These are phyloP conservation scores for Acanthurus leucopareius DNA, from an alignment of 2,797 vertebrate genomes.

Conservation along the genomic window DNA sequence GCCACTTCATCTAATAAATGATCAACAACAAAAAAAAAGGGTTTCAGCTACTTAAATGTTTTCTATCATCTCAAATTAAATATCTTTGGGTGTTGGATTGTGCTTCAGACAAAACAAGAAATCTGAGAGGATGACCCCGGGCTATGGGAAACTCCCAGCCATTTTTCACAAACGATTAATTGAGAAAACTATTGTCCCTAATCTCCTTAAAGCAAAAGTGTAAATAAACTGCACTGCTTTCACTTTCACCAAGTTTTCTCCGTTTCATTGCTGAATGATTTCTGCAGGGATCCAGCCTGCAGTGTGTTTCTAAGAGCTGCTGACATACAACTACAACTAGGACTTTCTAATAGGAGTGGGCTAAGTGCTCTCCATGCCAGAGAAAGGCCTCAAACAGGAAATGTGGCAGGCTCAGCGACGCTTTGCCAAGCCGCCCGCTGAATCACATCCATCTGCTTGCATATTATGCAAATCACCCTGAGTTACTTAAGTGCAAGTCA, in stretches of 20 bases:
- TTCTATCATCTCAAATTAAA: background rate
- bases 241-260: background rate
- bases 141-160: background rate
- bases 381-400: constrained; percentile 65
- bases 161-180: background rate
- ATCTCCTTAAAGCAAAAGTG: background rate
- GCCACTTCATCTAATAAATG: no score
- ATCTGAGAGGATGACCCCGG: background rate
- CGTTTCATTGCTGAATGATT: constrained; percentile 23
- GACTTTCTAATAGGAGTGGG: constrained; percentile 40
- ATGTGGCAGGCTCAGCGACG: constrained; percentile 46
- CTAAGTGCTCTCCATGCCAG: constrained; percentile 53
- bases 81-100: background rate
- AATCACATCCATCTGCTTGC: constrained; percentile 71
- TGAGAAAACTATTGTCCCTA: background rate
- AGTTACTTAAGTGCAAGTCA: constrained; percentile 57
- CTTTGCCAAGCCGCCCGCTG: constrained; percentile 62
- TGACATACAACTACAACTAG: constrained; percentile 14
- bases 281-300: constrained; percentile 8
- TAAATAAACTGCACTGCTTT: constrained; percentile 9
- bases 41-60: background rate
- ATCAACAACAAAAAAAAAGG: no score
- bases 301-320: constrained; percentile 26
- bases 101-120: background rate
- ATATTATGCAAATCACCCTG: constrained; percentile 68